A percentile compares a stretch with the other conserved stretches of the same genome.
These are phyloP conservation scores for Lagopus leucura DNA, from an alignment of 2,113 vertebrate species.

Conservation along the genomic window DNA sequence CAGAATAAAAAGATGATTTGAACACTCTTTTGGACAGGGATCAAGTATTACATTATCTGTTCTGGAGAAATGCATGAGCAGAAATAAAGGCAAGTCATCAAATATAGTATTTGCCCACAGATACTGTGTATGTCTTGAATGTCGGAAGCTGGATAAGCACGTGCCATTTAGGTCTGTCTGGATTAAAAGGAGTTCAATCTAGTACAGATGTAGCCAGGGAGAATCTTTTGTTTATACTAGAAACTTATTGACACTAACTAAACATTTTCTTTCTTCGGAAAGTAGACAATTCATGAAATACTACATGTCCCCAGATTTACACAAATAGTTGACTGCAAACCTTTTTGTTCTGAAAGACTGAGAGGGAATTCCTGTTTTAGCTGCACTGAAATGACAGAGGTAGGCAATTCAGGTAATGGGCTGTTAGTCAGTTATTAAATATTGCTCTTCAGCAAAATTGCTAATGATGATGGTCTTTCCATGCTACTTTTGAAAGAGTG, in stretches of 20 bases:
- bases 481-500: constrained; percentile 22
- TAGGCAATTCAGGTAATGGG: constrained; percentile 57
- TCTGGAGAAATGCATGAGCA: accelerated
- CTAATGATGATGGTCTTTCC: constrained; percentile 45
- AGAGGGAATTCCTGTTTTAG: constrained; percentile 24
- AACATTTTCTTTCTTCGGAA: constrained; percentile 34
- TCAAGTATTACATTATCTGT: neutral
- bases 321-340: constrained; percentile 10
- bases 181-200: neutral
- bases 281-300: neutral
- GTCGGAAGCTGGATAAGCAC: neutral
- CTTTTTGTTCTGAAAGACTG: constrained; percentile 5
- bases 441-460: constrained; percentile 56
- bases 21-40: neutral
- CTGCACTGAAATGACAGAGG: constrained; percentile 20
- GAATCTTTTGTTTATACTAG: constrained; percentile 4
- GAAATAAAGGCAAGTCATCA: neutral
- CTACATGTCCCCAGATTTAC: neutral
- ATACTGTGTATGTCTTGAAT: neutral
- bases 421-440: constrained; percentile 47
- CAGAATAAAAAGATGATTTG: neutral
- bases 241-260: constrained; percentile 12
- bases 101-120: neutral
- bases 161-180: neutral
- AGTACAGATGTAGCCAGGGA: neutral